Percentiles rank a stretch among this genome's conserved stretches.
Conservation (phyloP, 2,797 vertebrate species). For the Syngnathus acus region DNA sequence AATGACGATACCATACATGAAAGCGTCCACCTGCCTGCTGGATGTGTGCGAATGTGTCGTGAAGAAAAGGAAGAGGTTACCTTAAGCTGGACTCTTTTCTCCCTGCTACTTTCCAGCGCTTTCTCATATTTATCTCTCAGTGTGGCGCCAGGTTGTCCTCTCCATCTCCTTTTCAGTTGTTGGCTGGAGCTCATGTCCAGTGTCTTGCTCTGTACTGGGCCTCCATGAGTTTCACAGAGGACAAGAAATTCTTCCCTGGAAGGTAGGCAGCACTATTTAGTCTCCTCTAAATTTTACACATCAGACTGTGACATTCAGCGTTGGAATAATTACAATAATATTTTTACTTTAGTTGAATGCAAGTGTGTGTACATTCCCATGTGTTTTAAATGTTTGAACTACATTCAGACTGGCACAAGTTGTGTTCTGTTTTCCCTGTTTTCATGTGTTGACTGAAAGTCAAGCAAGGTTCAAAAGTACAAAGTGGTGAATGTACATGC, state of each 20-base stretch:
- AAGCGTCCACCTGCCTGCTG: conserved; percentile 23
- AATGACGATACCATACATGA: conserved; percentile 6
- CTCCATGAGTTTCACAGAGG: conserved; percentile 61
- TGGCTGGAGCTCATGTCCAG: conserved; percentile 35
- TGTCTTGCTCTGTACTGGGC: conserved; percentile 39
- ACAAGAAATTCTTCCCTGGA: conserved; percentile 44
- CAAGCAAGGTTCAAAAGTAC: background rate
- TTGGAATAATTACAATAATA: background rate
- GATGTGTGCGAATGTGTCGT: conserved; percentile 14
- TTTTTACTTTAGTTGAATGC: background rate
- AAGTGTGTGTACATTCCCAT: background rate
- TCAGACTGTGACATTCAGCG: background rate
- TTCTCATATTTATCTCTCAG: background rate
- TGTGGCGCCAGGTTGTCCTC: background rate
- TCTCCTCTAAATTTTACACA: background rate
- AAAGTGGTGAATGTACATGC: background rate
- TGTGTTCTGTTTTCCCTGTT: background rate
- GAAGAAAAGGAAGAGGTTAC: conserved; percentile 18
- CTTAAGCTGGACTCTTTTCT: conserved; percentile 23
- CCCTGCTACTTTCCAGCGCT: conserved; percentile 8
- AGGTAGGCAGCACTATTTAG: conserved; percentile 46
- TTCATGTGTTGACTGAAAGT: background rate
- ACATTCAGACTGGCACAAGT: background rate
- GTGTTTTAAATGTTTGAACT: background rate
- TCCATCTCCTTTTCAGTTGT: conserved; percentile 15